These are phyloP conservation scores for Myanophis thanlyinensis DNA, from an alignment of 2,113 vertebrate species.

Conservation along the genomic window DNA sequence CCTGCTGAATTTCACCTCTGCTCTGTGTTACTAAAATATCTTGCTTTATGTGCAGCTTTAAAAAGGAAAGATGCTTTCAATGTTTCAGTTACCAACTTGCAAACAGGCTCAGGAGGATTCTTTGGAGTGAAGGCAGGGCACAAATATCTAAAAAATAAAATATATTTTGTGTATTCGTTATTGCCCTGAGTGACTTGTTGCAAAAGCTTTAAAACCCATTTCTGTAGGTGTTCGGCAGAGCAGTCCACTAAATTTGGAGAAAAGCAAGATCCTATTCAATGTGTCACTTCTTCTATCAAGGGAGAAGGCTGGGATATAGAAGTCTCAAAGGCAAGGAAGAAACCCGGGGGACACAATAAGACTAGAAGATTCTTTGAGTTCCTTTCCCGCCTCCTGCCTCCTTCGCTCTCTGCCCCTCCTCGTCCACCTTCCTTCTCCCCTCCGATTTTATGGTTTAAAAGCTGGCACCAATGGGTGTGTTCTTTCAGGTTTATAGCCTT, in stretches of 20 bases:
- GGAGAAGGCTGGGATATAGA: constrained; percentile 47
- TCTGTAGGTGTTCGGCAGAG: not conserved
- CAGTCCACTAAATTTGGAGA: constrained; percentile 12
- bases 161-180: not conserved
- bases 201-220: not conserved
- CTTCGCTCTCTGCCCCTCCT: not conserved
- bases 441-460: constrained; percentile 53
- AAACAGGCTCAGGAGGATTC: not conserved
- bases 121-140: not conserved
- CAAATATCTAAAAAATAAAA: not conserved
- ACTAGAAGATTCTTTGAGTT: constrained; percentile 43
- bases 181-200: not conserved
- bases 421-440: constrained; percentile 18
- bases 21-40: not conserved
- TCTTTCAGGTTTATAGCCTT: constrained; percentile 70
- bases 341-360: constrained; percentile 41
- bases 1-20: no score
- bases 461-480: constrained; percentile 60
- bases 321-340: constrained; percentile 49
- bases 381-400: not conserved
- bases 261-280: constrained; percentile 56
- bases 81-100: not conserved
- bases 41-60: not conserved
- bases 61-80: not conserved
- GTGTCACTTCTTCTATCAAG: constrained; percentile 50